These are phyloP conservation scores for Drosophila eohydei DNA, from an alignment of 2,888 invertebrate genomes.

Conservation along the genomic window DNA sequence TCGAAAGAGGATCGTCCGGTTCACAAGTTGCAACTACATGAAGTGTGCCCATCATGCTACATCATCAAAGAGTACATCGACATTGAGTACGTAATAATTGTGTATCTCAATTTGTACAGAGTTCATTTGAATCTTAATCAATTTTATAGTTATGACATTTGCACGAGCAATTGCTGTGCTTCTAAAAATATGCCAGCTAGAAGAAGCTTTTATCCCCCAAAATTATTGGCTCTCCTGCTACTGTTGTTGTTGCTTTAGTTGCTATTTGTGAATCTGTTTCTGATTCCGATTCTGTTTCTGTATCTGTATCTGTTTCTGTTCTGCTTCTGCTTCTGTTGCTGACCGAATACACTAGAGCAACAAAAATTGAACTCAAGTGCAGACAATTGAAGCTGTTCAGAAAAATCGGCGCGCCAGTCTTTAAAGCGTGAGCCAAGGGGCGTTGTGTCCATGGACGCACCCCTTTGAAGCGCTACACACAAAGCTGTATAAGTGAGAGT, in stretches of 20 bases:
- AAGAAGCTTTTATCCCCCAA: constrained; percentile 49
- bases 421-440: constrained; percentile 28
- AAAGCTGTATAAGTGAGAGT: neutral
- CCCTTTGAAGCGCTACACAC: constrained; percentile 57
- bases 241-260: constrained; percentile 8
- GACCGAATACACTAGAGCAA: constrained; percentile 32
- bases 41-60: neutral
- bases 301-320: constrained; percentile 26
- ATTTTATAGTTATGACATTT: constrained; percentile 79
- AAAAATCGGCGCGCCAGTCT: constrained; percentile 49
- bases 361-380: constrained; percentile 81
- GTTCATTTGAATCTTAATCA: constrained; percentile 76
- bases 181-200: constrained; percentile 37
- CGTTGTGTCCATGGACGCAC: constrained; percentile 35
- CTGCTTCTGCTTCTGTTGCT: constrained; percentile 36
- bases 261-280: constrained; percentile 26
- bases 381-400: constrained; percentile 74
- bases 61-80: neutral
- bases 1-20: no score
- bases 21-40: neutral
- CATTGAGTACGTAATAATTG: constrained; percentile 68
- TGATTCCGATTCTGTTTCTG: constrained; percentile 24
- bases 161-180: constrained; percentile 26
- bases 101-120: constrained; percentile 71
- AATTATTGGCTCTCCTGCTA: constrained; percentile 33